Base-by-base conservation (phyloP, 2,797 vertebrate genomes). In the Cheirogaleus major region DNA sequence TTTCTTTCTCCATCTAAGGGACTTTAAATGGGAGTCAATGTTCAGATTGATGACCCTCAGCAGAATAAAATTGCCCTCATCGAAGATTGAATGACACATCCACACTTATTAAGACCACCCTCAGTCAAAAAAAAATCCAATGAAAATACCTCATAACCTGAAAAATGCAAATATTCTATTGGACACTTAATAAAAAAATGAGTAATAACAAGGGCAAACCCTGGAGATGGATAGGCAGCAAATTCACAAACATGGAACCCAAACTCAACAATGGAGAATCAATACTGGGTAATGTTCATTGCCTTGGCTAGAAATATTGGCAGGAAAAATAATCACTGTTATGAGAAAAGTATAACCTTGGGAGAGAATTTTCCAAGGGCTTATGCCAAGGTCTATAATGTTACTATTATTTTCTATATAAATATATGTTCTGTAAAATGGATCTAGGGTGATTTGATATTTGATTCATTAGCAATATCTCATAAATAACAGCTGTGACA, bases 351-450 rank as follows among this genome's bases (percentile, higher is more conserved):
- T 69, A 81, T 91, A 93, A 96, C 92, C 69, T 55, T 94, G 35
- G 2, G 5, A 96, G 78, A 89, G 61, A 91, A 97, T 98, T 98
- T 98, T 98, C 98, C 98, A 98, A 96, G 61, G 81, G 35, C 32
- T 43, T 96, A 86, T 94, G 98, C 98, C 98, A 98, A 98, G 50
- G 86, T 67, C 67, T 98, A 81, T 98, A 98, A 98, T 96, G 55
- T 83, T 96, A 82, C 97, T 95, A 81, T 98, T 98, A 97, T 98
- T 98, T 98, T 98, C 95, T 95, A 30, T 95, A 95, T 96, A 98
- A 98, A 96, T 92, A 41, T 88, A 94, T 97, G 85, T 95, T 96
- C 96, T 89, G 79, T 61, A 90, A 97, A 63, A 63, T 80, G 96
- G 91, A 96, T 61, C 30, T 65, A 95, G 43, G 76, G 27, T 87